Conservation (phyloP, 2,888 invertebrate genomes). For the Leucoptera coffeella region DNA sequence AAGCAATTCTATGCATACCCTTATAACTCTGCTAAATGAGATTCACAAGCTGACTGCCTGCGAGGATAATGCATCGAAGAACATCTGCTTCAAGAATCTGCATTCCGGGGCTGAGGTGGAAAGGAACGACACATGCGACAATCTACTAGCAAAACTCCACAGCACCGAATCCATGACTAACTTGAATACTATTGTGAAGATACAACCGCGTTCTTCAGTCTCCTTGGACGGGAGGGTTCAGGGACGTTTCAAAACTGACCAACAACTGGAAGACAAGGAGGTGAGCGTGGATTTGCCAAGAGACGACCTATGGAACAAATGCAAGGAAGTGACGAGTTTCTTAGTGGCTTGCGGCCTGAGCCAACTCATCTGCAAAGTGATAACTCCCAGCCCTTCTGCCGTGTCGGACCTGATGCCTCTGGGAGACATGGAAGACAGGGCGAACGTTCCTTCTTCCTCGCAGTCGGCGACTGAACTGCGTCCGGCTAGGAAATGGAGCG, state of each 20-base stretch:
- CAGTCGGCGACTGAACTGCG: conserved; percentile 10
- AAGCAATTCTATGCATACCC: conserved; percentile 28
- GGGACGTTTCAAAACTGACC: conserved; percentile 8
- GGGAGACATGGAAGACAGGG: not conserved
- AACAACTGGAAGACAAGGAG: conserved; percentile 28
- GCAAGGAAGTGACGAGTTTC: conserved; percentile 12
- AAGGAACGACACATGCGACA: conserved; percentile 9
- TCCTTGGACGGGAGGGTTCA: conserved; percentile 1
- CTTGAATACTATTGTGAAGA: conserved; percentile 1
- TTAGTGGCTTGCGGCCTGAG: conserved; percentile 13
- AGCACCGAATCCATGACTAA: conserved; percentile 1
- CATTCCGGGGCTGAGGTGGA: conserved; percentile 10
- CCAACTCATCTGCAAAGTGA: conserved; percentile 14
- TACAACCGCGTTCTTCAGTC: conserved; percentile 2
- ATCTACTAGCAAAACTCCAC: conserved; percentile 11
- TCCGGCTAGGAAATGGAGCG: conserved; percentile 9
- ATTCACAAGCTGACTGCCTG: conserved; percentile 32
- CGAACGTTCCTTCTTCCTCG: not conserved
- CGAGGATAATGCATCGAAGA: conserved; percentile 1
- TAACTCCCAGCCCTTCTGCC: not conserved
- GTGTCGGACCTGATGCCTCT: not conserved
- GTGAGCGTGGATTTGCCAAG: conserved; percentile 13
- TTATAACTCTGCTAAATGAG: conserved; percentile 32
- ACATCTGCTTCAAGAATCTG: conserved; percentile 7
- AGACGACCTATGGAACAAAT: conserved; percentile 12